Evolutionary conservation across 2,113 vertebrate genomes (phyloP).

Genomic region (Rostratula benghalensis): DNA sequence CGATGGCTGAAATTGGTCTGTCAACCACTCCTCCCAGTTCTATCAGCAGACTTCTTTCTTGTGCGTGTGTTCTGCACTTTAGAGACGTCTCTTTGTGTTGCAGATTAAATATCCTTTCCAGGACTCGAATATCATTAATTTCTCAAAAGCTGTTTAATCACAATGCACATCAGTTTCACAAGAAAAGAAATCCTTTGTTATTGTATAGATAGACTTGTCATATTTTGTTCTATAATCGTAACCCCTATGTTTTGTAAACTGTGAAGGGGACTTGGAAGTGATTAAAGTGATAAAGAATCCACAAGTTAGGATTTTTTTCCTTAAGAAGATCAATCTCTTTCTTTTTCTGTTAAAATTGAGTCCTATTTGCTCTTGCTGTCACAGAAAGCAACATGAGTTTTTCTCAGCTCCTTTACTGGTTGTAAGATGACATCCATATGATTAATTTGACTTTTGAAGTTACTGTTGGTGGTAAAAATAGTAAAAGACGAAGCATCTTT

Average conservation of each 20-base stretch:
- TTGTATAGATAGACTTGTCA: background rate
- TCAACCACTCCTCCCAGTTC: background rate
- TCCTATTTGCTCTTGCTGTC: background rate
- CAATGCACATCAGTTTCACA: background rate
- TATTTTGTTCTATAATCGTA: background rate
- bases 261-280: background rate
- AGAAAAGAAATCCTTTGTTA: background rate
- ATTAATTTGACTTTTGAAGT: background rate
- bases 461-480: background rate
- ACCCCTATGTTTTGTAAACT: background rate
- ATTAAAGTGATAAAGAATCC: background rate
- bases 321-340: background rate
- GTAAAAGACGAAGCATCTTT: background rate
- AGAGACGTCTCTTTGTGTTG: background rate
- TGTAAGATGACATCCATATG: background rate
- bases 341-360: background rate
- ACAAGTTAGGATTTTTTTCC: background rate
- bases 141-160: background rate
- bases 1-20: background rate
- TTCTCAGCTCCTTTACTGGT: background rate
- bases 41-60: background rate
- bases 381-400: background rate
- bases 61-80: background rate
- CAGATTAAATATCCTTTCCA: background rate
- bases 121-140: background rate